Percentiles rank a stretch among this genome's conserved stretches.
Evolutionary conservation across 2,797 vertebrate species (phyloP).

Genomic region (Etheostoma nigrum): DNA sequence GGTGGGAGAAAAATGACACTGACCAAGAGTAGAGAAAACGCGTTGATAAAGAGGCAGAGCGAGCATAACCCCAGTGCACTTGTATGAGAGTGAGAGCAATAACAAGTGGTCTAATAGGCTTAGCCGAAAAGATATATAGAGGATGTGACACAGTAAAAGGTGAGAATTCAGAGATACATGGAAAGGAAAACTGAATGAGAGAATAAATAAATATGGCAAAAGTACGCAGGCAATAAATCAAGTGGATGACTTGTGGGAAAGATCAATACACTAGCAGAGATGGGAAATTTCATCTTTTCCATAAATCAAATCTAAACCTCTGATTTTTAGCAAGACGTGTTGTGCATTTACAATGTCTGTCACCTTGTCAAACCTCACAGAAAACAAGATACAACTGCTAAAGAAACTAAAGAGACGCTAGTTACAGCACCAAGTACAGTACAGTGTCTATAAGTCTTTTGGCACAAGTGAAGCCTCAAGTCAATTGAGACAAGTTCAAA

Average conservation of each 20-base stretch:
- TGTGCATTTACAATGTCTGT: neutral
- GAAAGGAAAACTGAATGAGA: conserved; percentile 31
- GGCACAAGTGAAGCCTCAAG: neutral
- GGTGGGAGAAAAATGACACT: conserved; percentile 56
- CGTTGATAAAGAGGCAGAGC: conserved; percentile 48
- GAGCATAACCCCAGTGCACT: conserved; percentile 19
- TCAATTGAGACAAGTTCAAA: neutral
- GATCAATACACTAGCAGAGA: conserved; percentile 18
- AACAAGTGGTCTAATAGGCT: conserved; percentile 44
- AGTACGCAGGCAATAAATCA: conserved; percentile 44
- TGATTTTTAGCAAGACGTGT: neutral
- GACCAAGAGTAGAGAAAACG: conserved; percentile 37
- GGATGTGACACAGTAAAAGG: conserved; percentile 35
- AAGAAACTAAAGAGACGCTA: neutral
- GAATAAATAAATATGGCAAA: conserved; percentile 8
- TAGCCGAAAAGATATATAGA: conserved; percentile 38
- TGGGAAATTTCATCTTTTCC: conserved; percentile 24
- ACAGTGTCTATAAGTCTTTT: neutral
- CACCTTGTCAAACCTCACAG: neutral
- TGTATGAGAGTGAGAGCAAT: conserved; percentile 24
- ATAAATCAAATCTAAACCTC: conserved; percentile 26
- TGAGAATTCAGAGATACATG: conserved; percentile 28
- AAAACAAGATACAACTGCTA: conserved; percentile 1
- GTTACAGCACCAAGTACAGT: too few species aligned
- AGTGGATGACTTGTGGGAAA: conserved; percentile 13